Base-by-base conservation (phyloP, 2,888 invertebrate species). In the Marronus borbonicus region DNA sequence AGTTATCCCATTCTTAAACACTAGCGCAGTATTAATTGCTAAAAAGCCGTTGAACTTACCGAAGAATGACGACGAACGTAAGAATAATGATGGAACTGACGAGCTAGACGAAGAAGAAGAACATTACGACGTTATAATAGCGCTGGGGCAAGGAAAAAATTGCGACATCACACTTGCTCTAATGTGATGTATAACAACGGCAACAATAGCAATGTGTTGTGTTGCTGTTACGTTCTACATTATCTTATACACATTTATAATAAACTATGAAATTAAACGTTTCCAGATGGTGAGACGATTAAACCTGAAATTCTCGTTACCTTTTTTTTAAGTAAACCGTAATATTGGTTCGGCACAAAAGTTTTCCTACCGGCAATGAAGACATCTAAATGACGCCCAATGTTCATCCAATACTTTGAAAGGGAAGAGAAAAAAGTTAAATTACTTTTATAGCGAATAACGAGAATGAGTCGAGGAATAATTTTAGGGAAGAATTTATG, bases 231-330 rank as follows among this genome's bases (percentile, higher is more conserved):
- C 52, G 4, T 52, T 78, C 65, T 74, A 31, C n/a, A n/a, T 17
- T 76, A 75, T 70, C 70, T 64, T 50, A 77, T 60, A 68, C 49
- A 20, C 44, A 31, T 49, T 31, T 52, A 60, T 78, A 78, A 78
- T 78, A 78, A 76, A 78, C 76, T 78, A 78, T 75, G 68, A 78
- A 78, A 78, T 78, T 78, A 78, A 78, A 76, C 39, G 78, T 60
- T 52, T 52, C 52, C 52, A 52, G 75, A 66, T 75, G 55, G 78
- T 55, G 17, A 44, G 39, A 52, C 68, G 66, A 78, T 76, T 66
- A 60, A 50, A 52, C 52, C 17, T 52, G 52, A 52, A 52, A 52
- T 52, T 52, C 52, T 52, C n/a, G 52, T 52, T 52, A n/a, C 52
- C 14, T 52, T 52, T 52, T 52, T 52, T 52, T 52, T 5, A 52